These are phyloP conservation scores for Unio pictorum DNA, from an alignment of 2,888 invertebrate species.

Conservation along the genomic window DNA sequence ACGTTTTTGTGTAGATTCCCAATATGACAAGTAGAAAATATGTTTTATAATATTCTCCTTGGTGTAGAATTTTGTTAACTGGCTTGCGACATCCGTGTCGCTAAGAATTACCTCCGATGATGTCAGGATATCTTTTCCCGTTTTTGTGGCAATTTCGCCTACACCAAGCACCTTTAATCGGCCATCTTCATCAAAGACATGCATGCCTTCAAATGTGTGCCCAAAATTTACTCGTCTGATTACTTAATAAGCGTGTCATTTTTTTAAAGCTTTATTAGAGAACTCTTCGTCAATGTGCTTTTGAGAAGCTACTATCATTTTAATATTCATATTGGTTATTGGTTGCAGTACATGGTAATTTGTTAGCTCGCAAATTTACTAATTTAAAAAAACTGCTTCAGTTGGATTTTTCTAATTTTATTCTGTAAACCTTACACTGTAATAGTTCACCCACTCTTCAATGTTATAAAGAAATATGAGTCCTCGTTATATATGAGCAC, in stretches of 20 bases:
- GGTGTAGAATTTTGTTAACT: too few species aligned
- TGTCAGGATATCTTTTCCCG: slow-evolving; percentile 16
- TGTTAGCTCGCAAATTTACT: slow-evolving; percentile 12
- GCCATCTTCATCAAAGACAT: slow-evolving; percentile 4
- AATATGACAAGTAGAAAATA: slow-evolving; percentile 13
- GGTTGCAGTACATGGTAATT: slow-evolving; percentile 26
- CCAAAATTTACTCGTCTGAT: slow-evolving; percentile 4
- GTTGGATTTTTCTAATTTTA: slow-evolving; percentile 14
- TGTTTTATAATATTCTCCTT: slow-evolving; percentile 9
- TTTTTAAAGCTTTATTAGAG: slow-evolving; percentile 8
- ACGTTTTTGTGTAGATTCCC: slow-evolving; percentile 9
- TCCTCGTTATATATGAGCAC: slow-evolving; percentile 16
- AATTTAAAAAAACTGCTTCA: slow-evolving; percentile 13
- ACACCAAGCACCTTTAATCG: slow-evolving; percentile 1
- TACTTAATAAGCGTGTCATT: too few species aligned
- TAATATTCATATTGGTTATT: slow-evolving; percentile 17
- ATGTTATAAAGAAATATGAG: slow-evolving; percentile 11
- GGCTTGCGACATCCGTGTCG: background rate
- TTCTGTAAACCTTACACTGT: slow-evolving; percentile 13
- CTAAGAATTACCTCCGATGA: slow-evolving; percentile 10
- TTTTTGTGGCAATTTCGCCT: slow-evolving; percentile 12
- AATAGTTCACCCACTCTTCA: slow-evolving; percentile 9
- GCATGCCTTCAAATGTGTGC: slow-evolving; percentile 7
- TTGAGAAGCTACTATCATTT: slow-evolving; percentile 17
- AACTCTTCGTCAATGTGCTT: slow-evolving; percentile 26